Evolutionary conservation across 2,888 invertebrate species (phyloP), one percentile per base, ranked within the genome.

Genomic region (Hesperia comma): DNA sequence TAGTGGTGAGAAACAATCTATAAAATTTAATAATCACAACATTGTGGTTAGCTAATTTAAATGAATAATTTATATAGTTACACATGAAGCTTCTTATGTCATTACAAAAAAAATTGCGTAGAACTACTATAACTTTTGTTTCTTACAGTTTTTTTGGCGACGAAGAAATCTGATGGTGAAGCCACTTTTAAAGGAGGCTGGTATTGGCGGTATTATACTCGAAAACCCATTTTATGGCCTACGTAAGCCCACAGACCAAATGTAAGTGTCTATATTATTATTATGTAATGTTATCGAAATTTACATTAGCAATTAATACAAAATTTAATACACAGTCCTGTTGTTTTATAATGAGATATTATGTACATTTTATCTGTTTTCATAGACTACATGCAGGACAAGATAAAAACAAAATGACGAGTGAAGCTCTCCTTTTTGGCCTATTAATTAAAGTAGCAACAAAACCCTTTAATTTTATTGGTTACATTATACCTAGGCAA

Each of bases 181-280:
- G 78, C 99, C 99, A 3, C 87, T 99, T 67, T 86, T 99, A 6
- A 97, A 97, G 84, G 96, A 98, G 83, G 95, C 95, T 26, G 97
- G 97, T 49, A 98, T 99, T 75, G 99, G 96, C 61, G 97, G 99
- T 1, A 96, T 99, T 61, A 95, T 99, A 70, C 89, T 99, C 73
- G 99, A 99, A 92, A 99, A 99, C 90, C 99, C 99, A 10, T 99
- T 98, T 90, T 98, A 98, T 88, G 98, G 98, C 40, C 86, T 95
- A 1, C 93, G 98, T 72, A 98, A 98, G 90, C 98, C 98, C 0
- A 95, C 95, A 72, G 95, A 96, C 83, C 98, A 98, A 94, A 88
- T 95, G 97, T 97, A 93, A 94, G 94, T 90, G 43, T 56, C 37
- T 12, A 37, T 40, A 37, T n/a, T 6, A 12, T 14, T 40, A 40